Evolutionary conservation across 2,113 vertebrate species (phyloP), one percentile per base, ranked within the genome.

Genomic region (Dasyurus viverrinus): DNA sequence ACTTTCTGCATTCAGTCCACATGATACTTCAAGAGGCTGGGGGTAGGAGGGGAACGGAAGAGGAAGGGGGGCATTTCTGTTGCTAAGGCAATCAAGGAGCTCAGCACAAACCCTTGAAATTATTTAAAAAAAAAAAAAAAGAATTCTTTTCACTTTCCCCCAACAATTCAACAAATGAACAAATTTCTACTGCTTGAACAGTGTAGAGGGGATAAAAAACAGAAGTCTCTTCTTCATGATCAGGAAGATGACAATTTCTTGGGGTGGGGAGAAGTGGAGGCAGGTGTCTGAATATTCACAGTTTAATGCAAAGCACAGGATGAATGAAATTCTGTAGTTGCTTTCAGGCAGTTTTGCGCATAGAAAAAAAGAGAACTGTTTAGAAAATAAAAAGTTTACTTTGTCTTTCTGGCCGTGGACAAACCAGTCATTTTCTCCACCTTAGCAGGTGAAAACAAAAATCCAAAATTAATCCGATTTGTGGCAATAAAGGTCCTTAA

Each of bases 401-500:
- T 99, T 96, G 98, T 98, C 98, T 98, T 98, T 98, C 98, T 98
- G 98, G 98, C 97, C 98, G 97, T 98, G 98, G 98, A 98, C 98
- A 98, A 98, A 98, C 97, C 97, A 99, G 99, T 99, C 99, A 99
- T 98, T 99, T 98, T 90, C 99, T 98, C 98, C 98, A 98, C 97
- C 97, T 91, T 97, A 97, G 97, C 55, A 96, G 97, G 94, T 97
- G 95, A 98, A 98, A 98, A 98, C 93, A 91, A 95, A 97, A 97
- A 97, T 97, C 95, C 98, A 97, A 97, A 98, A 98, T 99, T 99
- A 99, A 99, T 99, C 99, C 55, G 99, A 99, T 99, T 99, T 99
- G 99, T 99, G 99, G 99, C 99, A 99, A 98, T 99, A 99, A 98
- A 99, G 99, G 99, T 99, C 99, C 98, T 99, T 99, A 99, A 99